phyloP scores from a whole-genome alignment of 2,888 invertebrate genomes.

The Sphaerophoria taeniata region DNA sequence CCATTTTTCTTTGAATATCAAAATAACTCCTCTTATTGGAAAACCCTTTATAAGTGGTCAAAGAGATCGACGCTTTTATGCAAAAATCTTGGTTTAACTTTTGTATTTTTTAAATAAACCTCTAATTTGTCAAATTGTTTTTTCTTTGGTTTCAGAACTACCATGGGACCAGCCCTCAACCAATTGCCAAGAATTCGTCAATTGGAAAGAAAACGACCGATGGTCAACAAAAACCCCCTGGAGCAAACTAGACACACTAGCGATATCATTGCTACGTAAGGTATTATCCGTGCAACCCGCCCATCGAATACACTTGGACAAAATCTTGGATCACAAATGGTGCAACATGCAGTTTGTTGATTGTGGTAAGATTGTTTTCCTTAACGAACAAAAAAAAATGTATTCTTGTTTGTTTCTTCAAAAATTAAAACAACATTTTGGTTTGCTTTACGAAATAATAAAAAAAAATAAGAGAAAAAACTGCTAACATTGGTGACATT shows the following conservation, averaged over 20 bases:
- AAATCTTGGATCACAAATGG: conserved; percentile 92
- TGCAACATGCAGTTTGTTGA: conserved; percentile 83
- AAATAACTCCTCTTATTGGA: too few species aligned
- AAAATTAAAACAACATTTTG: background rate
- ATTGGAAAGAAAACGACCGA: conserved; percentile 88
- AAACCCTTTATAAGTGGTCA: too few species aligned
- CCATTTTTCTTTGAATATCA: too few species aligned
- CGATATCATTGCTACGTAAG: conserved; percentile 89
- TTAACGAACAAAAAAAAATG: background rate
- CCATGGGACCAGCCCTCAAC: conserved; percentile 95
- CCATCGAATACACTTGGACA: conserved; percentile 86
- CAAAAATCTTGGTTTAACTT: too few species aligned
- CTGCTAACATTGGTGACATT: conserved; percentile 77
- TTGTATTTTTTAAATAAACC: background rate
- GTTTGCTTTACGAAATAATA: conserved; percentile 17
- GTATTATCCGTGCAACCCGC: conserved; percentile 88
- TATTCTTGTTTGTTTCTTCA: conserved; percentile 3
- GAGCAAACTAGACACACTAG: conserved; percentile 90
- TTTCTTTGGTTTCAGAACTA: conserved; percentile 86
- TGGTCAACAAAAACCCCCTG: conserved; percentile 89
- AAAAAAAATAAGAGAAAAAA: background rate
- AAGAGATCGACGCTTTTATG: too few species aligned
- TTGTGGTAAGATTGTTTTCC: conserved; percentile 81
- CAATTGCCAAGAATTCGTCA: conserved; percentile 88
- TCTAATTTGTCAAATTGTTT: background rate